Evolutionary conservation across 1,140 invertebrate genomes (phyloP).

Genomic region (Nephotettix cincticeps): DNA sequence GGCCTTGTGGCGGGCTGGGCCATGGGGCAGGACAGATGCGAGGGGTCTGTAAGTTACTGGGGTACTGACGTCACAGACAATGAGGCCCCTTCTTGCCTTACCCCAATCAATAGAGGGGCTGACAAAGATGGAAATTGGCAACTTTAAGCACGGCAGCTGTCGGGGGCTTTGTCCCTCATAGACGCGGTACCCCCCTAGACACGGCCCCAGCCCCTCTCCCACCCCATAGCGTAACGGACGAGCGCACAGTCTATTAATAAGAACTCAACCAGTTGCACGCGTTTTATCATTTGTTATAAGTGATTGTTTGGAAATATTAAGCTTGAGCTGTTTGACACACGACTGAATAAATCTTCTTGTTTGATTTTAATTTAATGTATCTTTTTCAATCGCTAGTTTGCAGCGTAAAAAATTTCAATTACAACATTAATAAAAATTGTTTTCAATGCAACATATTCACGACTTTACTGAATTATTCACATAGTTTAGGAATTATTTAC

Average conservation of each 20-base stretch:
- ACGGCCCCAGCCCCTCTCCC: background rate
- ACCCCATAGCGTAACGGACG: background rate
- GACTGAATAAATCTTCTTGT: no score
- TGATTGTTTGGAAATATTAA: background rate
- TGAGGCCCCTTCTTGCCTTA: constrained; percentile 26
- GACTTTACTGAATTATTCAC: no score
- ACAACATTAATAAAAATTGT: no score
- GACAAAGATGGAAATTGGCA: constrained; percentile 30
- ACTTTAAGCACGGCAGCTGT: constrained; percentile 21
- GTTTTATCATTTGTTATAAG: background rate
- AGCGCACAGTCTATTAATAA: background rate
- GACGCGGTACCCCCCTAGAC: constrained; percentile 12
- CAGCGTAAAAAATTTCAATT: no score
- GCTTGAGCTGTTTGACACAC: no score
- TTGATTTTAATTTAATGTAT: no score
- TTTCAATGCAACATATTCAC: no score
- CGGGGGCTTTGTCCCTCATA: constrained; percentile 9
- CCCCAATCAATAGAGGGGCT: constrained; percentile 19
- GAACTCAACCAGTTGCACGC: constrained; percentile 12
- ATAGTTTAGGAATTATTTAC: no score
- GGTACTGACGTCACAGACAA: constrained; percentile 12
- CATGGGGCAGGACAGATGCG: background rate
- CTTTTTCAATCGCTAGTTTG: no score
- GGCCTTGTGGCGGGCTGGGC: no score
- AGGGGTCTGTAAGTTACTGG: constrained; percentile 26